Evolutionary conservation across 2,888 invertebrate genomes (phyloP).

Genomic region (Cataglyphis cursor): DNA sequence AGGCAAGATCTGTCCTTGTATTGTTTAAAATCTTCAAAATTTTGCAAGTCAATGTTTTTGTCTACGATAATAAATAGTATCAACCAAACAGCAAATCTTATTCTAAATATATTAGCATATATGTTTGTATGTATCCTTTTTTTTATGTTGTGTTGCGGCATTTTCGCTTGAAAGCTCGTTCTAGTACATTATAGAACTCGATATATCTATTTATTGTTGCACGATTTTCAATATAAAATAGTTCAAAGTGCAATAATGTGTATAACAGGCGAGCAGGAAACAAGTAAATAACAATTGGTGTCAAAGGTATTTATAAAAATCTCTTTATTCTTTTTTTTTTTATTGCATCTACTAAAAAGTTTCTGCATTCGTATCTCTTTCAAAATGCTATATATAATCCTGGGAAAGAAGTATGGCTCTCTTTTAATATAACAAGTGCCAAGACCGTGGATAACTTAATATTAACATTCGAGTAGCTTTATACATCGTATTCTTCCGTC

Average conservation of each 20-base stretch:
- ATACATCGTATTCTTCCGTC: conserved; percentile 24
- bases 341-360: conserved; percentile 74
- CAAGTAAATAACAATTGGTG: neutral
- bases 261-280: neutral
- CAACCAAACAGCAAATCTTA: too few species aligned
- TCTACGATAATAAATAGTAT: too few species aligned
- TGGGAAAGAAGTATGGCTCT: conserved; percentile 65
- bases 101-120: too few species aligned
- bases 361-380: conserved; percentile 61
- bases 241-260: neutral
- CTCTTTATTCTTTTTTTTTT: conserved; percentile 69
- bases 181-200: too few species aligned
- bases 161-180: too few species aligned
- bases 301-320: conserved; percentile 71
- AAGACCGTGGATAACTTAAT: conserved; percentile 54
- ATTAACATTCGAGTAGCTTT: conserved; percentile 53
- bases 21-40: neutral
- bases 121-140: too few species aligned
- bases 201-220: neutral
- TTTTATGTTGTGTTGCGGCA: too few species aligned
- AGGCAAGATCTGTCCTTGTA: too few species aligned
- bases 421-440: conserved; percentile 47
- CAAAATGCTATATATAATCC: conserved; percentile 61
- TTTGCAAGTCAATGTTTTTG: too few species aligned
- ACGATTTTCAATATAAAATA: neutral